Evolutionary conservation across 1,140 invertebrate species (phyloP).

Genomic region (Drosophila tropicalis): DNA sequence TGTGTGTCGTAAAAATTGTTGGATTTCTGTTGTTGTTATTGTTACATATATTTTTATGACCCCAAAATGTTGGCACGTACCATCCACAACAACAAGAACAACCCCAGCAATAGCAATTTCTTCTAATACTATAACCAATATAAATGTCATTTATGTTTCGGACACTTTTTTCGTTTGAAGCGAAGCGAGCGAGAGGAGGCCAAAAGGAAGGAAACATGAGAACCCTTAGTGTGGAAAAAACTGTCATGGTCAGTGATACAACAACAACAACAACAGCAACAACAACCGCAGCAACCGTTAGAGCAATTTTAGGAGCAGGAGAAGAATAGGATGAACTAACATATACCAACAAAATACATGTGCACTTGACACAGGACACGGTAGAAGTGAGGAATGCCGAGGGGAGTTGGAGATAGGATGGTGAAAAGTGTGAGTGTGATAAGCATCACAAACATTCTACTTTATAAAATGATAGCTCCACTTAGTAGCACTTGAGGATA

Average conservation of each 20-base stretch:
- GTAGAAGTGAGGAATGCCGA: neutral
- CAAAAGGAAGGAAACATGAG: conserved; percentile 12
- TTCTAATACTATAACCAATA: conserved; percentile 77
- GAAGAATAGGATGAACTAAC: conserved; percentile 6
- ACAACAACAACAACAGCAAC: neutral
- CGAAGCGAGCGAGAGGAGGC: neutral
- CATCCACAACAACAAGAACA: conserved; percentile 14
- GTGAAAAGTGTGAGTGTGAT: conserved; percentile 47
- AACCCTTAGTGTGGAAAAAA: conserved; percentile 46
- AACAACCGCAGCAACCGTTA: conserved; percentile 32
- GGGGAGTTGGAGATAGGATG: conserved; percentile 18
- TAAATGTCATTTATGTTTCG: conserved; percentile 79
- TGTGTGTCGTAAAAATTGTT: conserved; percentile 58
- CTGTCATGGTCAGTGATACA: conserved; percentile 73
- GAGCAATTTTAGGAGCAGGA: neutral
- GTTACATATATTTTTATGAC: conserved; percentile 51
- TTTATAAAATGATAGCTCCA: conserved; percentile 71
- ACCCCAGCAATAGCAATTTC: conserved; percentile 34
- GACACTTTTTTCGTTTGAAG: conserved; percentile 52
- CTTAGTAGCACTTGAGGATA: conserved; percentile 78
- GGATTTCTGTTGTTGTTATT: conserved; percentile 43
- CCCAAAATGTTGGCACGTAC: conserved; percentile 52
- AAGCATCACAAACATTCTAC: conserved; percentile 58
- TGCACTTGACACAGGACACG: conserved; percentile 58
- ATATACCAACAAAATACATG: conserved; percentile 53